Base-by-base conservation (phyloP, 2,797 vertebrate species). In the Syngnathus acus region DNA sequence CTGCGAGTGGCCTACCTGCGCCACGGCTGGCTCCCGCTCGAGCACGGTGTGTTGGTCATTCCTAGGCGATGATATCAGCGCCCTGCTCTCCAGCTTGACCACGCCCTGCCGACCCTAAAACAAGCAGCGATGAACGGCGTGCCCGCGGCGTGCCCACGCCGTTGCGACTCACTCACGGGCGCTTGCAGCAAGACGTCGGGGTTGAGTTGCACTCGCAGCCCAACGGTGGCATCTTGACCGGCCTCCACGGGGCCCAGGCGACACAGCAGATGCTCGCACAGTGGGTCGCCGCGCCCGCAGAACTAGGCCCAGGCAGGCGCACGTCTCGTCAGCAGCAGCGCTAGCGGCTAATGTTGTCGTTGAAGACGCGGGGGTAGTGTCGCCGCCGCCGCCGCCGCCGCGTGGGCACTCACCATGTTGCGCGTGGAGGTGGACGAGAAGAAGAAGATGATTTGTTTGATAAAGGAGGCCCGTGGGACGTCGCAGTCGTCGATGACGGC, bases 201-300 rank as follows among this genome's bases (percentile, higher is more conserved):
- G 74, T 94, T 95, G 57, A 95, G 90, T 81, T 90, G 92, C 65
- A 94, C 76, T 14, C 93, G 90, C 72, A 98, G 70, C 2, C 92
- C 89, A 68, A 98, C 76, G 11, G 84, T 92, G 19, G 84, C 92
- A 67, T 95, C 94, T 80, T 88, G 94, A 21, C 94, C 94, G 23
- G 82, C 88, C 68, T 97, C 95, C 91, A 99, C 84, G 78, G 91
- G 91, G 64, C 95, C 95, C 14, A 99, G 92, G 61, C 81, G 84
- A 85, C 97, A 99, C 65, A 90, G 62, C 77, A 98, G 77, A 64
- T 68, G 82, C 82, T 94, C 91, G 80, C 97, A 99, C 57, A 92
- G 69, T 13, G 67, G 68, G 65, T 98, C 95, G 0, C 71, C 68
- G 66, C 76, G 89, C 60, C 87, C 89, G 78, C 97, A 99, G 78